A percentile compares a stretch with the other conserved stretches of the same genome.
phyloP scores from a whole-genome alignment of 2,888 invertebrate species.

The Lycocerus yunnanus region DNA sequence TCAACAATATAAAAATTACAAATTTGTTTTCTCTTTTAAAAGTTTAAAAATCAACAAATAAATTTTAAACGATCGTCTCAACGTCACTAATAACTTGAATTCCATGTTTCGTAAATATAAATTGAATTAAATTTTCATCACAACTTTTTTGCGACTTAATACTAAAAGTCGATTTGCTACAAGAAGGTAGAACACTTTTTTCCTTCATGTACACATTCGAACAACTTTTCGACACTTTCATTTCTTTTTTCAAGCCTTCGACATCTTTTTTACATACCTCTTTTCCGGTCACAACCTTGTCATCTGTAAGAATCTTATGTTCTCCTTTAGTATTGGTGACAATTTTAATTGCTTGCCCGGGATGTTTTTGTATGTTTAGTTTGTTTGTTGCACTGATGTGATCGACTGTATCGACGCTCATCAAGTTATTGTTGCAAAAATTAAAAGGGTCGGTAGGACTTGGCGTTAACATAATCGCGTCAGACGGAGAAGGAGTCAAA shows the following conservation, averaged over 20 bases:
- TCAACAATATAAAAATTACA: background rate
- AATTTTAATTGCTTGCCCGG: constrained; percentile 78
- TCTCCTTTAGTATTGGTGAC: constrained; percentile 60
- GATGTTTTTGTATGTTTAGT: constrained; percentile 55
- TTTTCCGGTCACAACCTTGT: constrained; percentile 22
- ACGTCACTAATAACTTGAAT: constrained; percentile 80
- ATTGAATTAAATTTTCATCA: constrained; percentile 63
- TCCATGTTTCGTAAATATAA: constrained; percentile 77
- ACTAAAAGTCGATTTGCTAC: constrained; percentile 50
- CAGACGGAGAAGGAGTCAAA: constrained; percentile 62
- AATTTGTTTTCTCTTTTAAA: background rate
- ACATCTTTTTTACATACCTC: constrained; percentile 47
- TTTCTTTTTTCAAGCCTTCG: constrained; percentile 49
- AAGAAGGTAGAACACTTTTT: constrained; percentile 35
- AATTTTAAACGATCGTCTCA: constrained; percentile 68
- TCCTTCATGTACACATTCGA: constrained; percentile 43
- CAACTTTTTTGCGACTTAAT: constrained; percentile 59
- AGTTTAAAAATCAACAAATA: background rate
- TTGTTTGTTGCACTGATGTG: constrained; percentile 45
- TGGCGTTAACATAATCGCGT: constrained; percentile 59
- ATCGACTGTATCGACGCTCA: constrained; percentile 45
- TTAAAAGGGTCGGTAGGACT: constrained; percentile 55
- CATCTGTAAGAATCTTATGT: constrained; percentile 48
- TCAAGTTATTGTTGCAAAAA: constrained; percentile 54
- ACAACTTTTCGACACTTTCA: constrained; percentile 52